These are phyloP conservation scores for Melipona beecheii DNA, from an alignment of 2,888 invertebrate species.

Conservation along the genomic window DNA sequence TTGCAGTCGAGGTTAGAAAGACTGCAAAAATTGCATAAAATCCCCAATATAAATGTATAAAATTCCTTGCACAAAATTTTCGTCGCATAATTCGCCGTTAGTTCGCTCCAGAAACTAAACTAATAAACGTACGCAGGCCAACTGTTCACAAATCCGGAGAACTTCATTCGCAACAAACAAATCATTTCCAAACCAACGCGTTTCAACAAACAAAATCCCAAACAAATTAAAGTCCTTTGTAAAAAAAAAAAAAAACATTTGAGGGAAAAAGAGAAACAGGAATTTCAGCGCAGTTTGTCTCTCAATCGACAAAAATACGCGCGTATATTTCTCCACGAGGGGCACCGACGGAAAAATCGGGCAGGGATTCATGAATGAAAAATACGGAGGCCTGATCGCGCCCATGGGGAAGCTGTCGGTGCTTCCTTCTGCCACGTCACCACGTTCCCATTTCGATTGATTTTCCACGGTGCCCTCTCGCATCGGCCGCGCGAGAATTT, in stretches of 20 bases:
- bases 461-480: constrained; percentile 34
- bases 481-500: constrained; percentile 56
- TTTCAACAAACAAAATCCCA: no score
- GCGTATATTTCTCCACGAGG: not conserved
- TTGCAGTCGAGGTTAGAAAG: no score
- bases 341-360: not conserved
- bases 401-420: constrained; percentile 18
- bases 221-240: no score
- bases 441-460: constrained; percentile 63
- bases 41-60: no score
- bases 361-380: constrained; percentile 12
- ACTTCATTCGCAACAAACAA: not conserved
- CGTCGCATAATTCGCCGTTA: no score
- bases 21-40: no score
- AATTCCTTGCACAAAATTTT: no score
- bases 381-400: constrained; percentile 14
- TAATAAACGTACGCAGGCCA: not conserved
- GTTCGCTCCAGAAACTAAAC: no score
- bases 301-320: not conserved
- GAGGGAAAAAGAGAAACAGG: not conserved
- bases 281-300: not conserved
- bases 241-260: no score
- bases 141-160: not conserved
- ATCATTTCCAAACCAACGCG: not conserved
- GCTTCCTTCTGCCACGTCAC: constrained; percentile 58